Evolutionary conservation across 2,113 vertebrate genomes (phyloP), one percentile per base, ranked within the genome.

Genomic region (Pseudonaja textilis): DNA sequence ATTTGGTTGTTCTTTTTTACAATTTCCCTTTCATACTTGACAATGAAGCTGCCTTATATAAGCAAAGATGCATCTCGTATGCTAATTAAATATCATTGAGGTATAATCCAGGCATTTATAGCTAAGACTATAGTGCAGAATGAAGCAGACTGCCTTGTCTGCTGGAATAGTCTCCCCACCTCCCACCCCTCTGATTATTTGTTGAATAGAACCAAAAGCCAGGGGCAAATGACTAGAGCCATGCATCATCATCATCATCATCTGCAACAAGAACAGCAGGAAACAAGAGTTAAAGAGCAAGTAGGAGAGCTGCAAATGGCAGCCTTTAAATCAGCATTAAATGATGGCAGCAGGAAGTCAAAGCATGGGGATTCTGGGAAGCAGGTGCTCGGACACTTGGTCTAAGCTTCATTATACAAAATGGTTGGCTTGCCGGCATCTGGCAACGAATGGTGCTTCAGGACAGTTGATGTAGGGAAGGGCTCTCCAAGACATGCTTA

Each of bases 201-300:
- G 92, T 93, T 94, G 95, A 96, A 95, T 95, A 87, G 92, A 93
- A 96, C 92, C 94, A 89, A 0, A 2, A 95, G 95, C 96, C 94
- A 61, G 85, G 74, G 96, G 97, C 93, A 95, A 94, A 95, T 96
- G 93, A 74, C 95, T 94, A 96, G 69, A 90, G 61, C 91, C 96
- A 96, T 94, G 96, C 93, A 95, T 96, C 94, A 89, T 93, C 94
- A 95, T 96, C 94, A 89, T 93, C 94, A 93, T 93, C 94, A 93
- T 96, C 96, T 88, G 16, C 89, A 92, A 6, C 93, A 91, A 0
- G 23, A 97, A 94, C 1, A 7, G 91, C 91, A 95, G 89, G 94
- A 93, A 95, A 64, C 34, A 95, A 94, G 94, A 95, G 94, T 90
- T 92, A 93, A 96, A 96, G 92, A 42, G 61, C 92, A 55, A 95